Evolutionary conservation across 2,888 invertebrate genomes (phyloP), one percentile per base, ranked within the genome.

Genomic region (Eurytoma adleriae): DNA sequence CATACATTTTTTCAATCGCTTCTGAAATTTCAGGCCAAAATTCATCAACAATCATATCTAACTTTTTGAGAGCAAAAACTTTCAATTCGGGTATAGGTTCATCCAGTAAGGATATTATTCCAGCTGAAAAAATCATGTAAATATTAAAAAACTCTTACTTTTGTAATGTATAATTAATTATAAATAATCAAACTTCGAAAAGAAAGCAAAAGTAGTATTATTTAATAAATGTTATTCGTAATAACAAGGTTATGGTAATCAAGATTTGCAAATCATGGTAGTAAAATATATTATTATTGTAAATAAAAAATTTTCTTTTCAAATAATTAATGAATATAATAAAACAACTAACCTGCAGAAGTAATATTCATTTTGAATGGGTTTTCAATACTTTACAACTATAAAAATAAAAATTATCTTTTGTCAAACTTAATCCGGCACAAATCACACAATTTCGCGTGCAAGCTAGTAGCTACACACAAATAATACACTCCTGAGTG

Each of bases 1-100:
- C 92, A 91, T 92, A 95, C 95, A 99, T 98, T 92, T 98, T 99
- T 88, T 97, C 97, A 86, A 99, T 97, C 16, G 98, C 97, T 91
- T 99, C 99, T 0, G 98, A 98, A 86, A 99, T 99, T 92, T 99
- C 99, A 12, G 99, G 97, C 99, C 99, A 99, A 92, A 99, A 99
- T 90, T 98, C 97, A 91, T 99, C 98, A 0, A 99, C 98, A 87
- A 99, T 97, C 88, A 94, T 94, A 91, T 99, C 96, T 86, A 99
- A 92, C 90, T 98, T 98, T 88, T 96, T 96, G 86, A 99, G 91
- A 18, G 99, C 98, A 90, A 98, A 99, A 40, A 96, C 95, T 92
- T 98, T 98, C 79, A 99, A 93, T 91, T 98, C 98, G 16, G 96
- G 94, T 93, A 97, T 96, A 72, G 97, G 96, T 91, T 99, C 99